Percentiles rank a stretch among this genome's conserved stretches.
Conservation (phyloP, 53 echinoderm and acorn worm genomes). For the Echinarachnius parma region DNA sequence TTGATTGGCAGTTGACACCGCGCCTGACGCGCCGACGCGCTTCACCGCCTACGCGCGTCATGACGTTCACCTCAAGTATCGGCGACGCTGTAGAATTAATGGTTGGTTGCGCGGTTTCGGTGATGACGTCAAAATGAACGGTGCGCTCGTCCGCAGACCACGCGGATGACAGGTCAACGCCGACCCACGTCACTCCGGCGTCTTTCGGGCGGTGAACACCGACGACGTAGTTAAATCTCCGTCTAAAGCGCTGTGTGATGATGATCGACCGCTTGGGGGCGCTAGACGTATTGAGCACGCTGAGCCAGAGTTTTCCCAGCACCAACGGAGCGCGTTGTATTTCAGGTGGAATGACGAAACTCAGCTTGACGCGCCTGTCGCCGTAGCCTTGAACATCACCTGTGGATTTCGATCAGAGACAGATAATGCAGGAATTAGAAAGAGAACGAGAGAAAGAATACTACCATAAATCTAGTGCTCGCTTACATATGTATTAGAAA, state of each 20-base stretch:
- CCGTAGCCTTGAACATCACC: slow-evolving; percentile 15
- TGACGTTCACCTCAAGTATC: not conserved
- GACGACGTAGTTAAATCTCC: slow-evolving; percentile 1
- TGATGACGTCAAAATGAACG: slow-evolving; percentile 4
- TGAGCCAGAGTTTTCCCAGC: slow-evolving; percentile 29
- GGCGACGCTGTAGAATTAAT: slow-evolving; percentile 2
- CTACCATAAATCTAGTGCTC: not conserved
- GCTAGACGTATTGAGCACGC: not conserved
- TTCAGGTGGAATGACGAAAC: slow-evolving; percentile 13
- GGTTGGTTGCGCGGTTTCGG: slow-evolving; percentile 4
- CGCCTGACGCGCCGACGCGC: slow-evolving; percentile 12
- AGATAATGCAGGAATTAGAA: too few relatives aligned
- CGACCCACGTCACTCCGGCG: not conserved
- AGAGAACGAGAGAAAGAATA: not conserved
- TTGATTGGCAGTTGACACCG: slow-evolving; percentile 20
- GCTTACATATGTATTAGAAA: too few relatives aligned
- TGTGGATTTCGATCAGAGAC: too few relatives aligned
- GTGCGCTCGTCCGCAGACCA: slow-evolving; percentile 3
- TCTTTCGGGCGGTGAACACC: not conserved
- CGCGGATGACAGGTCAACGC: slow-evolving; percentile 25
- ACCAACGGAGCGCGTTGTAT: slow-evolving; percentile 11
- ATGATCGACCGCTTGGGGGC: slow-evolving; percentile 21
- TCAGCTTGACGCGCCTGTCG: slow-evolving; percentile 21
- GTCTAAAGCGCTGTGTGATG: slow-evolving; percentile 14
- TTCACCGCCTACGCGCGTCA: not conserved